phyloP scores from a whole-genome alignment of 1,140 invertebrate genomes.

The Hestina assimilis region DNA sequence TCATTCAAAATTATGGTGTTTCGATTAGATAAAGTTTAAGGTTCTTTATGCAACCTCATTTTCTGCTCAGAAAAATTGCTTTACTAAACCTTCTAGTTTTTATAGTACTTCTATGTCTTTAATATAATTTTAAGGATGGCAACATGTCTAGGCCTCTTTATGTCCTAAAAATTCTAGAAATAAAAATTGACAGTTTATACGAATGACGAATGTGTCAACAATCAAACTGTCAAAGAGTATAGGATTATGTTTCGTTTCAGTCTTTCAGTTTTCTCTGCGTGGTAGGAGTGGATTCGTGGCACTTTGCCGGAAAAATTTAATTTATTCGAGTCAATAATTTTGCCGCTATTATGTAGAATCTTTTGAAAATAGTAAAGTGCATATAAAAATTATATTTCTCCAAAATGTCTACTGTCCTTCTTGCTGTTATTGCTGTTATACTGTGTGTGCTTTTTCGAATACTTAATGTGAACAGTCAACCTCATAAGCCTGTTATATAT shows the following conservation, averaged over 20 bases:
- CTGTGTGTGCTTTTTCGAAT: conserved; percentile 89
- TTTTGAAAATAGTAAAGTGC: conserved; percentile 13
- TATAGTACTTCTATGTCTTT: too few relatives aligned
- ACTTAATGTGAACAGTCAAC: conserved; percentile 88
- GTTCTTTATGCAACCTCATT: too few relatives aligned
- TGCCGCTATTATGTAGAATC: conserved; percentile 32
- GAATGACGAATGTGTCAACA: too few relatives aligned
- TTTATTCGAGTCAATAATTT: conserved; percentile 1
- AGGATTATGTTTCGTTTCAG: conserved; percentile 6
- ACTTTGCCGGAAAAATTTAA: conserved; percentile 3
- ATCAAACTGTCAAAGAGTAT: too few relatives aligned
- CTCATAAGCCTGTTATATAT: conserved; percentile 85
- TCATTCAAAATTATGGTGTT: too few relatives aligned
- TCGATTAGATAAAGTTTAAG: too few relatives aligned
- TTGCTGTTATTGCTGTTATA: conserved; percentile 87
- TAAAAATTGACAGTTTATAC: too few relatives aligned
- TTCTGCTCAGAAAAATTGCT: too few relatives aligned
- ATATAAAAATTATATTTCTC: conserved; percentile 9
- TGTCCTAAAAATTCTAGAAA: too few relatives aligned
- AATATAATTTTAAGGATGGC: too few relatives aligned
- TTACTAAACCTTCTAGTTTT: too few relatives aligned
- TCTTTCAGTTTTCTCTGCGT: conserved; percentile 20
- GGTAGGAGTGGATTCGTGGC: conserved; percentile 7
- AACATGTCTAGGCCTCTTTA: too few relatives aligned
- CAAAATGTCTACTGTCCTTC: conserved; percentile 85